A percentile compares a stretch with the other conserved stretches of the same genome.
These are phyloP conservation scores for Bombus polaris DNA, from an alignment of 1,140 invertebrate species.

Conservation along the genomic window DNA sequence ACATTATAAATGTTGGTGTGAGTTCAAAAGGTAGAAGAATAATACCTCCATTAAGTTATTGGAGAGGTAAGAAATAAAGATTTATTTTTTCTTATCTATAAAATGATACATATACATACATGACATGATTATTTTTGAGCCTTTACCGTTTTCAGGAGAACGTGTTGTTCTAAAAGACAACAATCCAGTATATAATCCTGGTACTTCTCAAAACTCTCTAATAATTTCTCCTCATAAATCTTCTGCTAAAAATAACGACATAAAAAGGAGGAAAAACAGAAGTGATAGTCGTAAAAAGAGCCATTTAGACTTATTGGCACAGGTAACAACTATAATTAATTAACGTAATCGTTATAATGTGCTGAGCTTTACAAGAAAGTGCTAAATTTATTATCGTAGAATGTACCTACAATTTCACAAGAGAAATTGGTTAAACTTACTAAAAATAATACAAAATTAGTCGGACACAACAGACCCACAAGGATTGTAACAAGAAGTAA, in stretches of 20 bases:
- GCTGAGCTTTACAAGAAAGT: background rate
- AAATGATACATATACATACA: background rate
- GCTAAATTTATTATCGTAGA: background rate
- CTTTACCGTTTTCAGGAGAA: slow-evolving; percentile 60
- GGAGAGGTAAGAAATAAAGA: slow-evolving; percentile 60
- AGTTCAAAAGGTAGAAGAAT: slow-evolving; percentile 69
- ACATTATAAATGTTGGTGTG: slow-evolving; percentile 27
- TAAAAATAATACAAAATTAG: background rate
- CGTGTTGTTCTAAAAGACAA: slow-evolving; percentile 60
- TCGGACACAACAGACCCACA: background rate
- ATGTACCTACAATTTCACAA: background rate
- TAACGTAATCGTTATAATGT: background rate
- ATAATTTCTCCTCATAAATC: background rate
- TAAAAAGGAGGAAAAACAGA: background rate
- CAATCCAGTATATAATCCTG: slow-evolving; percentile 59
- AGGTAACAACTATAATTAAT: no score
- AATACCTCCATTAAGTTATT: slow-evolving; percentile 66
- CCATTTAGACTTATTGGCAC: background rate
- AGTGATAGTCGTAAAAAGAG: background rate
- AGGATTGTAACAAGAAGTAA: background rate
- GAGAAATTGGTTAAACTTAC: background rate
- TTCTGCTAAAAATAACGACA: background rate
- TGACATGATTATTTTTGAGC: background rate
- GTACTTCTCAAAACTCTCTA: slow-evolving; percentile 24
- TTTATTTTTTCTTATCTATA: background rate